phyloP scores from a whole-genome alignment of 2,797 vertebrate species.

The Salmo trutta region DNA sequence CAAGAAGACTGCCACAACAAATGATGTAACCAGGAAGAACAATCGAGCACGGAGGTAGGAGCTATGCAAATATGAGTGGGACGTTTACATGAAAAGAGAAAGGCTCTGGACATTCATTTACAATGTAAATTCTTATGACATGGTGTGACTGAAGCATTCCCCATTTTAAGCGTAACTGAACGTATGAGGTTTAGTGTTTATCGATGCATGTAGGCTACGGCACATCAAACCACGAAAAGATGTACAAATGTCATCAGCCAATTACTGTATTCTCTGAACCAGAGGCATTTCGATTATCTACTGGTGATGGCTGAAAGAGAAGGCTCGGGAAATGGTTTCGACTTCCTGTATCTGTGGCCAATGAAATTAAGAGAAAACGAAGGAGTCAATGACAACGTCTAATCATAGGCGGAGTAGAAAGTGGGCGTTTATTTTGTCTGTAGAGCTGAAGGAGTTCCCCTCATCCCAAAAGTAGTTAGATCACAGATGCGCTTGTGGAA shows the following conservation, averaged over 20 bases:
- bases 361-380: slow-evolving; percentile 35
- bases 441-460: slow-evolving; percentile 31
- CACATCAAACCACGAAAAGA: background rate
- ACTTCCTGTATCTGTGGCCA: slow-evolving; percentile 48
- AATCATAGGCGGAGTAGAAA: slow-evolving; percentile 42
- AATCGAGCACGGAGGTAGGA: slow-evolving; percentile 7
- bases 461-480: slow-evolving; percentile 38
- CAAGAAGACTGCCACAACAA: background rate
- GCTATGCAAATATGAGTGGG: background rate
- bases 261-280: background rate
- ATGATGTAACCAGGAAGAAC: slow-evolving; percentile 7
- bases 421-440: slow-evolving; percentile 41
- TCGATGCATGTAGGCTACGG: background rate
- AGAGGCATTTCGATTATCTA: slow-evolving; percentile 5
- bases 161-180: background rate
- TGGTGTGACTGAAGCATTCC: background rate
- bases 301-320: slow-evolving; percentile 37
- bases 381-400: slow-evolving; percentile 34
- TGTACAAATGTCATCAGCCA: background rate
- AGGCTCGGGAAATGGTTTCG: background rate
- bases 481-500: slow-evolving; percentile 4
- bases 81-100: background rate
- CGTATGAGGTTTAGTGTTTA: too few species aligned
- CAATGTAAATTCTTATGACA: background rate
- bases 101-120: background rate